Base-by-base conservation (phyloP, 2,888 invertebrate genomes). In the Netelia fuscicornis region DNA sequence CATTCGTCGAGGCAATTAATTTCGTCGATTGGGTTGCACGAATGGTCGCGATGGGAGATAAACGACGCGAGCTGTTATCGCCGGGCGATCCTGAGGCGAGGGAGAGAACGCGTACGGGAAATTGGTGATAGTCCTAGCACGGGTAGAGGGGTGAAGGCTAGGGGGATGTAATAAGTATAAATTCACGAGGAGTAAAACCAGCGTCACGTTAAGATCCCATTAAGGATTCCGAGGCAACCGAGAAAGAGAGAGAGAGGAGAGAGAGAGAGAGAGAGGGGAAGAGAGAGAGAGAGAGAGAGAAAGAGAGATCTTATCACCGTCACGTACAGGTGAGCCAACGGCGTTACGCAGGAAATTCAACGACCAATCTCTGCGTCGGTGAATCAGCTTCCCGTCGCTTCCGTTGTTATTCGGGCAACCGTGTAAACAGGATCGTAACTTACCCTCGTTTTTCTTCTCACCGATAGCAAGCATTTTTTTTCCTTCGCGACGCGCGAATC, bases 141-240 rank as follows among this genome's bases (percentile, higher is more conserved):
- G 37, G 37, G 37, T 5, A 5, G 6, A 6, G 37, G 11, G 37
- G 71, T 17, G 17, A 11, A 10, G n/a, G 56, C 11, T 11, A 37
- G 68, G 11, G 62, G 78, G 70, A 71, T 56, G 87, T 78, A 88
- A 88, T 89, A 87, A 89, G 90, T 87, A 89, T 88, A 88, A 79
- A 90, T 89, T 90, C 86, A 88, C 86, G 75, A 37, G 72, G 83
- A 79, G 85, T 83, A 83, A 82, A 86, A 83, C 78, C 79, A 60
- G 80, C 83, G 79, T 89, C 86, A 87, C 89, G 90, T 90, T 91
- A 89, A 90, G 89, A 90, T 89, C 88, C 90, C 90, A 91, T 91
- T 90, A 91, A 89, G 88, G 86, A 89, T 87, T 79, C 88, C 77
- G 79, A 85, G 81, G 84, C 60, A 6, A 37, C 37, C 37, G 23